Evolutionary conservation across 2,797 vertebrate species (phyloP).

Genomic region (Lepilemur ruficaudatus): DNA sequence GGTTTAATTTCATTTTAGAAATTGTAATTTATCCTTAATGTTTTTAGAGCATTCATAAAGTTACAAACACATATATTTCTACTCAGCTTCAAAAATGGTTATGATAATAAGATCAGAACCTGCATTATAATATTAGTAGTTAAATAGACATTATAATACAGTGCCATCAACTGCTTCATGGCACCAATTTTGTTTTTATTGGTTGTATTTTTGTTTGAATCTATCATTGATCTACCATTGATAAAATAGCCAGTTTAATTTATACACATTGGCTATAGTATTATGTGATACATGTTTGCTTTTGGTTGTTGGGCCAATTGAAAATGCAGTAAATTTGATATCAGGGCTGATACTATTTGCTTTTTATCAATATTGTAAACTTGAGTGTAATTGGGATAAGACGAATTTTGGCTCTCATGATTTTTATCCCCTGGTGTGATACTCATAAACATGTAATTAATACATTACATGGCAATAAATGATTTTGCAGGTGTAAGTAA

Average conservation of each 20-base stretch:
- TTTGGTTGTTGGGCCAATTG: not conserved
- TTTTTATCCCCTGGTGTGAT: not conserved
- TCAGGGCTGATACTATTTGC: not conserved
- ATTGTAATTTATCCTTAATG: conserved; percentile 51
- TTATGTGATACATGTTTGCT: not conserved
- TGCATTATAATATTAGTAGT: not conserved
- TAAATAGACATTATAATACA: not conserved
- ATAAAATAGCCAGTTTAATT: not conserved
- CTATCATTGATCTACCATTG: not conserved
- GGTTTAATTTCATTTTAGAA: conserved; percentile 57
- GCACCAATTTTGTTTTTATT: not conserved
- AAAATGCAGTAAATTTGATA: not conserved
- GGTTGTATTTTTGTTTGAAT: not conserved
- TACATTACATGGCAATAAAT: not conserved
- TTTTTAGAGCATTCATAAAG: conserved; percentile 5
- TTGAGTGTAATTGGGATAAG: not conserved
- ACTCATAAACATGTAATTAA: not conserved
- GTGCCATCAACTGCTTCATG: not conserved
- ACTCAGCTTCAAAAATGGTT: conserved; percentile 20
- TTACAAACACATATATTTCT: not conserved
- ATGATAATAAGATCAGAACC: not conserved
- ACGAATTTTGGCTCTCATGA: not conserved
- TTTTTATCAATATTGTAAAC: not conserved
- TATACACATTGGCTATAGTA: not conserved
- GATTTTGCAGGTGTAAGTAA: not conserved